Evolutionary conservation across 1,140 invertebrate genomes (phyloP), one percentile per base, ranked within the genome.

Genomic region (Drosophila navojoa): DNA sequence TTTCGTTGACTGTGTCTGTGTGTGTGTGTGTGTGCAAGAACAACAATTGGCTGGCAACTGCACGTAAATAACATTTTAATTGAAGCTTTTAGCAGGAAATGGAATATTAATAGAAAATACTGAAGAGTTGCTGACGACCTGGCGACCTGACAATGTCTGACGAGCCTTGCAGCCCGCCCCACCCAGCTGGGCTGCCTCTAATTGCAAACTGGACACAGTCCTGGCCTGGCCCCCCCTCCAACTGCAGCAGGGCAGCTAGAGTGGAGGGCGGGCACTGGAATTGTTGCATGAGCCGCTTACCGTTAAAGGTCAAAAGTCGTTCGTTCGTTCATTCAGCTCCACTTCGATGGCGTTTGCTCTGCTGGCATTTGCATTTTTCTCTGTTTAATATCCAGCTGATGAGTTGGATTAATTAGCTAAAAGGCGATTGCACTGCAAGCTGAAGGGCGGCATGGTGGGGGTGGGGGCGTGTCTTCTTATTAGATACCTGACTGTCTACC

Each of bases 81-180:
- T 81, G 63, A 81, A 81, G 69, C 78, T 81, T 81, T 81, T 81
- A 81, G 78, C 78, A 77, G 78, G 78, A 81, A 81, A 81, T 81
- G 78, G 73, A 81, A 81, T 81, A 81, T 81, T 81, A 81, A 81
- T 81, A 76, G 73, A 73, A 61, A 60, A 2, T 13, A 27, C 27
- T 22, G 58, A 11, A 47, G 58, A 60, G 47, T 11, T 13, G 10
- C 19, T 22, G 42, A 60, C 10, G 27, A 60, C 6, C 16, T 32
- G 42, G 32, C 10, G 27, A 60, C 6, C 42, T 16, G 15, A 32
- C 58, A 49, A 47, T 47, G 15, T 38, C 19, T 19, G 16, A 29
- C 27, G 27, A 6, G n/a, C n/a, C 7, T 15, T n/a, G 25, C 42
- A 7, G 42, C 42, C 9, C 3, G 32, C 32, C n/a, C 16, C 9